Evolutionary conservation across 2,888 invertebrate genomes (phyloP), one percentile per base, ranked within the genome.

Genomic region (Teleogryllus oceanicus): DNA sequence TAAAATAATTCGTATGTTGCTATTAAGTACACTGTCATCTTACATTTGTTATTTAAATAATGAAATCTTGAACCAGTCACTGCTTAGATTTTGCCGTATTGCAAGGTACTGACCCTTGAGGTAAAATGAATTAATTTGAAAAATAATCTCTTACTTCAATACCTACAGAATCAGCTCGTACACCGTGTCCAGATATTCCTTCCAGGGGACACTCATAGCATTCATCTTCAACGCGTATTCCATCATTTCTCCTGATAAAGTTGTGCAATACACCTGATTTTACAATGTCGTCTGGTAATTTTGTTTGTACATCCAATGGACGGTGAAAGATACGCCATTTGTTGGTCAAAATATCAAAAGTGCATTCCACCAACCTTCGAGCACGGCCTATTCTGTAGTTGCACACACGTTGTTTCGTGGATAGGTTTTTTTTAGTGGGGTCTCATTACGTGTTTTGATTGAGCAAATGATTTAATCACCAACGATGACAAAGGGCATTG

Each of bases 211-310:
- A 24, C 24, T 24, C 24, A 24, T 24, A 24, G 24, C 24, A 24
- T 24, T 24, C 2, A 24, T 24, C 24, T 24, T 24, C 24, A 3
- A 24, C 24, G 24, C 24, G 24, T 3, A 24, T 24, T 24, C 78
- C 78, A 78, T 78, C 74, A 2, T 62, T 50, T n/a, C 21, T 62
- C 12, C 74, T 2, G 5, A 78, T 2, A 51, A 78, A 62, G 24
- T 78, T 78, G 21, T 78, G 78, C 24, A 78, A 24, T 21, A 78
- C 62, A 62, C 18, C 74, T 16, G 51, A 78, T 62, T 62, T 78
- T 20, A 78, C 74, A 51, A 74, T 78, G 21, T 21, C 37, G 3
- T 51, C 78, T 10, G 78, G 1, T 21, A 78, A 78, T 5, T 62
- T n/a, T 2, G n/a, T 8, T 11, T 78, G 20, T 62, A 78, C 78